These are phyloP conservation scores for Mycteria americana DNA, from an alignment of 2,797 vertebrate genomes.

Conservation along the genomic window DNA sequence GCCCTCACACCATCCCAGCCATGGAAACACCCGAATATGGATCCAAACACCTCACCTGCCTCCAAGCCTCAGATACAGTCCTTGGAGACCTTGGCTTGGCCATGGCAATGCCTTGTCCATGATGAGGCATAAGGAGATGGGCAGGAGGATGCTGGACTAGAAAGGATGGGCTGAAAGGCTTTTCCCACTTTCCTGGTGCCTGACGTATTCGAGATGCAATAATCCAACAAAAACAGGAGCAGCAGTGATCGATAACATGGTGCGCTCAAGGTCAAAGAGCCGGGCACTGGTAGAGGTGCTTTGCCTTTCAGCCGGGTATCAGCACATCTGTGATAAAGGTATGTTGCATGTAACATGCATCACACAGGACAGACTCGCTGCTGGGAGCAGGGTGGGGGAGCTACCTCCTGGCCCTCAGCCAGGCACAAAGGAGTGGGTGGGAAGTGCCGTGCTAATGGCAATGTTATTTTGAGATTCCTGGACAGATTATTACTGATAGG, in stretches of 20 bases:
- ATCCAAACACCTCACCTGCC: neutral
- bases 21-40: accelerated
- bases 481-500: too few species aligned
- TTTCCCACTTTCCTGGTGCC: neutral
- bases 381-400: neutral
- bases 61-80: neutral
- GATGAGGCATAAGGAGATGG: neutral
- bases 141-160: neutral
- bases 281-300: neutral
- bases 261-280: neutral
- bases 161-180: neutral
- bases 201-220: neutral
- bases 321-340: neutral
- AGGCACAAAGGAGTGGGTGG: neutral
- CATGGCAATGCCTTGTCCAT: too few species aligned
- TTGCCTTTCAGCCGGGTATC: neutral
- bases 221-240: neutral
- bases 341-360: neutral
- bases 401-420: neutral
- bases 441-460: neutral
- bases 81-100: neutral
- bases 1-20: neutral
- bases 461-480: neutral
- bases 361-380: neutral
- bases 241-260: accelerated